Conservation (phyloP, 2,888 invertebrate genomes). For the Limnephilus auricula region DNA sequence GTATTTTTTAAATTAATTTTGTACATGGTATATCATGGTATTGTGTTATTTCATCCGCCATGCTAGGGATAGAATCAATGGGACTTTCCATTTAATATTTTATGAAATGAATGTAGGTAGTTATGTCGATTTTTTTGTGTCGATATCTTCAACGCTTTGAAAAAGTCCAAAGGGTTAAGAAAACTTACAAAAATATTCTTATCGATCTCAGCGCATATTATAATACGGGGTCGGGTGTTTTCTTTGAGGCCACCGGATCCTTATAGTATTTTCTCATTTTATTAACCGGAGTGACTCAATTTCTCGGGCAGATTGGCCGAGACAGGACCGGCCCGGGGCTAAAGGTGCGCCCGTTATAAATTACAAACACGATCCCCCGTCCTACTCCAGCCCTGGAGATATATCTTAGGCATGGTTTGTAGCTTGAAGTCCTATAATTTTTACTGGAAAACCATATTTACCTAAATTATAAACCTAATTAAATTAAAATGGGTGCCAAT, state of each 20-base stretch:
- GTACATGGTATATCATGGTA: too few relatives aligned
- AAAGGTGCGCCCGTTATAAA: slow-evolving; percentile 53
- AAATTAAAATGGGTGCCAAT: too few relatives aligned
- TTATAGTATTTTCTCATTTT: slow-evolving; percentile 65
- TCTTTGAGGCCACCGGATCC: slow-evolving; percentile 61
- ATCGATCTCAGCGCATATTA: slow-evolving; percentile 41
- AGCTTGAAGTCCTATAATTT: background rate
- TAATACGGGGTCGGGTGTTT: slow-evolving; percentile 53
- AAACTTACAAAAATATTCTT: background rate
- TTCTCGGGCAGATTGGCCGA: slow-evolving; percentile 60
- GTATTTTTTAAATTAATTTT: too few relatives aligned
- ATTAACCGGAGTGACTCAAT: slow-evolving; percentile 65
- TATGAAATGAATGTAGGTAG: too few relatives aligned
- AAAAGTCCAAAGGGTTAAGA: background rate
- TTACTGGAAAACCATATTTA: too few relatives aligned
- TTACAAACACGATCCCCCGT: slow-evolving; percentile 40
- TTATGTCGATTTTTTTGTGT: background rate
- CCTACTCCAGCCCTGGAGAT: slow-evolving; percentile 23
- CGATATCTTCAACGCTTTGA: background rate
- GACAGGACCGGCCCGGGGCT: slow-evolving; percentile 56
- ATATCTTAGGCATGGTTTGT: background rate
- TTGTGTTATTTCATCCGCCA: too few relatives aligned
- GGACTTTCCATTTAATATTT: too few relatives aligned
- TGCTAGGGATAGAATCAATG: too few relatives aligned
- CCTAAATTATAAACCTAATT: too few relatives aligned